Evolutionary conservation across 1,140 invertebrate genomes (phyloP).

Genomic region (Drosophila eugracilis): DNA sequence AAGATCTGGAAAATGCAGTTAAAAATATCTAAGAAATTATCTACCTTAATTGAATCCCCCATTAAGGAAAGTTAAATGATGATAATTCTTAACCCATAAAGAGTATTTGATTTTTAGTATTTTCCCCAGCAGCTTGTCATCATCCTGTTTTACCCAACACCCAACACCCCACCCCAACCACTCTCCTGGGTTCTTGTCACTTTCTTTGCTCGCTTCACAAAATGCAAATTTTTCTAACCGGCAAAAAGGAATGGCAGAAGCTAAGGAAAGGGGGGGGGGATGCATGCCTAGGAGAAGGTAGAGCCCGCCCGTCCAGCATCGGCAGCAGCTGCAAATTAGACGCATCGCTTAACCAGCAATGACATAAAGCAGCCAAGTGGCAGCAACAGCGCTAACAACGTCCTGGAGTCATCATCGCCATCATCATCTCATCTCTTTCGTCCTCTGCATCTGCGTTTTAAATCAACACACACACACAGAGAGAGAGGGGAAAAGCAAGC

Average conservation of each 20-base stretch:
- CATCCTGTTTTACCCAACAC: not conserved
- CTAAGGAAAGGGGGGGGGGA: not conserved
- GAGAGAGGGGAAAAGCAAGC: no score
- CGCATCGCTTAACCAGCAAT: conserved; percentile 80
- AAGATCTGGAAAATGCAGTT: no score
- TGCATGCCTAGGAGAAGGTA: not conserved
- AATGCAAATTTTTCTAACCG: conserved; percentile 66
- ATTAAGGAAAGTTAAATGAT: no score
- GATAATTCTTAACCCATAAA: no score
- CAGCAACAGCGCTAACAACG: conserved; percentile 52
- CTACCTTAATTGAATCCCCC: no score
- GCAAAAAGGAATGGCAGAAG: not conserved
- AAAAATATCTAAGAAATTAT: no score
- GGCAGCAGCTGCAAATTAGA: conserved; percentile 78
- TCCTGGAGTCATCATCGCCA: conserved; percentile 32
- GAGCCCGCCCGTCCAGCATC: conserved; percentile 11
- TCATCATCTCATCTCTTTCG: conserved; percentile 2
- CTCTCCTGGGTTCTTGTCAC: not conserved
- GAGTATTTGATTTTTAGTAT: not conserved
- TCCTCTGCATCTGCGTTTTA: conserved; percentile 17
- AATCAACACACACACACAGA: conserved; percentile 34
- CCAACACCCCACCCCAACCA: no score
- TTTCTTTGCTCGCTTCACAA: conserved; percentile 27
- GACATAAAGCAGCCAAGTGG: conserved; percentile 75
- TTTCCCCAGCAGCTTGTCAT: not conserved